phyloP scores from a whole-genome alignment of 2,888 invertebrate species.

The Drosophila subsilvestris region DNA sequence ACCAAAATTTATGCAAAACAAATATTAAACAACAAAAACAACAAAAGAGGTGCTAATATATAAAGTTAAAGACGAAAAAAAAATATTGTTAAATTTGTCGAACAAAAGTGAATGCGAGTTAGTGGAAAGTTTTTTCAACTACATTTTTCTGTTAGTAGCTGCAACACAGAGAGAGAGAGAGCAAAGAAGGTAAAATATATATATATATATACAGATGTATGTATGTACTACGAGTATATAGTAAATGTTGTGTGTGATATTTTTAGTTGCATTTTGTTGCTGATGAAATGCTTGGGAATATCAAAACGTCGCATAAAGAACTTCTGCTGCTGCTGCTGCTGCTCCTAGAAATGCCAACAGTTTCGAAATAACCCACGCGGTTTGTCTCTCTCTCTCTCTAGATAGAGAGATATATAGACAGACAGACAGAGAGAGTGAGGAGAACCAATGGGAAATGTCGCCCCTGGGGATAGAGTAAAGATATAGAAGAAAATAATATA shows the following conservation, averaged over 20 bases:
- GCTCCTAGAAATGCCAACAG: slow-evolving; percentile 29
- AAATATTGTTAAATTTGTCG: slow-evolving; percentile 30
- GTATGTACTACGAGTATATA: no score
- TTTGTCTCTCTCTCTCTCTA: slow-evolving; percentile 1
- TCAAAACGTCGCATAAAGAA: slow-evolving; percentile 67
- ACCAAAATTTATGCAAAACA: slow-evolving; percentile 43
- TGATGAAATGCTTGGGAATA: slow-evolving; percentile 48
- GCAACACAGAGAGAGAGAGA: slow-evolving; percentile 5
- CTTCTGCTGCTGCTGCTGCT: slow-evolving; percentile 2
- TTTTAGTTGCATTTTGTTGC: slow-evolving; percentile 63
- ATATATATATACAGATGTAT: background rate
- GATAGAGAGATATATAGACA: slow-evolving; percentile 11
- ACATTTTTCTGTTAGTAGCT: slow-evolving; percentile 9
- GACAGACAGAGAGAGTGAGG: slow-evolving; percentile 2
- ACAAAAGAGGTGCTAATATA: slow-evolving; percentile 67
- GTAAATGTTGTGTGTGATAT: slow-evolving; percentile 35
- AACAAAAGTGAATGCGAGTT: slow-evolving; percentile 22
- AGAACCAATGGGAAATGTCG: slow-evolving; percentile 41
- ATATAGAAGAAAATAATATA: background rate
- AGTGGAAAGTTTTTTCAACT: slow-evolving; percentile 53
- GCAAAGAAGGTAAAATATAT: slow-evolving; percentile 33
- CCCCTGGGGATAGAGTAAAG: slow-evolving; percentile 40
- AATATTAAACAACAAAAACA: slow-evolving; percentile 44
- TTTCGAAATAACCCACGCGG: slow-evolving; percentile 51
- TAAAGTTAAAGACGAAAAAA: slow-evolving; percentile 43